A percentile compares a stretch with the other conserved stretches of the same genome.
These are phyloP conservation scores for Nyctereutes procyonoides DNA, from an alignment of 2,113 vertebrate genomes.

Conservation along the genomic window DNA sequence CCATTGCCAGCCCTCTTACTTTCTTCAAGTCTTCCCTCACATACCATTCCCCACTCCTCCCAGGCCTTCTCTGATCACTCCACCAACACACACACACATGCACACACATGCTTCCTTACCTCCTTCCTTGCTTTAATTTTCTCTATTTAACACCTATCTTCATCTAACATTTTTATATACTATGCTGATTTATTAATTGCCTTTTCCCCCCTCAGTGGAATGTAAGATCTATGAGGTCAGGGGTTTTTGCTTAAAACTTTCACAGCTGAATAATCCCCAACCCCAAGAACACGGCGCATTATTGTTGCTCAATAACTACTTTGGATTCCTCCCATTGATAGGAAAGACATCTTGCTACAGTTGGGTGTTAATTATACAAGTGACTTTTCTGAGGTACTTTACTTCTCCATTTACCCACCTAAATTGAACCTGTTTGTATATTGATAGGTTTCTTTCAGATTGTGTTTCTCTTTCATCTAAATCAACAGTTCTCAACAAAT, in stretches of 20 bases:
- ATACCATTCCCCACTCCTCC: neutral
- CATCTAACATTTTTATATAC: neutral
- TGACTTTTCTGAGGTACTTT: neutral
- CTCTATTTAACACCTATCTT: neutral
- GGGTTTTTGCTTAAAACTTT: neutral
- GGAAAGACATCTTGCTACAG: neutral
- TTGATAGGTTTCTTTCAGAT: neutral
- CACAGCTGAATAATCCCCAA: neutral
- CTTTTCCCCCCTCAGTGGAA: neutral
- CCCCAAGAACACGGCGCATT: neutral
- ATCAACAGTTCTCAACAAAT: constrained; percentile 38
- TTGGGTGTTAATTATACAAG: neutral
- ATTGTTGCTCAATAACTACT: neutral
- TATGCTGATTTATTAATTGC: neutral
- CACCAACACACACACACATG: neutral
- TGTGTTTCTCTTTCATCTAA: neutral
- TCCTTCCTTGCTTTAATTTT: neutral
- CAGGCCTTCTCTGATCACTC: neutral
- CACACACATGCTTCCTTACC: neutral
- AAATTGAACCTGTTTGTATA: neutral
- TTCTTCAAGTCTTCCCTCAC: neutral
- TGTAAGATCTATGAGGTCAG: neutral
- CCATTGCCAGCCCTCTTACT: neutral
- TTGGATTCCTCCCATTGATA: too few relatives aligned
- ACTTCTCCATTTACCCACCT: neutral